These are phyloP conservation scores for Sphaerodactylus townsendi DNA, from an alignment of 2,113 vertebrate species.

Conservation along the genomic window DNA sequence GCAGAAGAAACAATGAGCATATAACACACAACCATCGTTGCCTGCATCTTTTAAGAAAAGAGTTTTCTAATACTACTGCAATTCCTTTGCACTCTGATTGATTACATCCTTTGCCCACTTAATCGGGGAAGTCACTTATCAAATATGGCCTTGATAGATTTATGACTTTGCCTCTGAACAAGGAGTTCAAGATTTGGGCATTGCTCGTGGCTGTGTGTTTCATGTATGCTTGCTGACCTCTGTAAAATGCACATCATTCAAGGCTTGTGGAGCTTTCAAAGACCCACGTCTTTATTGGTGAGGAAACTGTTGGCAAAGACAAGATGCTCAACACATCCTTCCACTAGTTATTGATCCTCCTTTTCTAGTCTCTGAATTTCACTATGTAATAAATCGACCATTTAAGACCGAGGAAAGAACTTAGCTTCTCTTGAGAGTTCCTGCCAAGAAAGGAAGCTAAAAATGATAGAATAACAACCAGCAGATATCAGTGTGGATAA, in stretches of 20 bases:
- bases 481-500: not conserved
- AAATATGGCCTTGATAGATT: slow-evolving; percentile 18
- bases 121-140: slow-evolving; percentile 2
- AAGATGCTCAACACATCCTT: slow-evolving; percentile 19
- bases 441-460: not conserved
- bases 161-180: slow-evolving; percentile 8
- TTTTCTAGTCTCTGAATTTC: slow-evolving; percentile 9
- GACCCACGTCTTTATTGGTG: not conserved
- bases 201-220: not conserved
- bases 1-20: not conserved
- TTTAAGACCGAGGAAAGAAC: too few species aligned
- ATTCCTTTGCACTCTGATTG: not conserved
- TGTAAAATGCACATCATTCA: slow-evolving; percentile 24
- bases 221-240: not conserved
- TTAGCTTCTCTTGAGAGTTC: not conserved
- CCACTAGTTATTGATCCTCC: slow-evolving; percentile 6
- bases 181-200: not conserved
- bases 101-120: not conserved
- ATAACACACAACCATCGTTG: not conserved
- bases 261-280: not conserved
- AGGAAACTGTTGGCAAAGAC: slow-evolving; percentile 26
- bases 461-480: not conserved
- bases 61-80: not conserved
- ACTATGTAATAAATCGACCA: slow-evolving; percentile 18
- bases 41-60: not conserved